Evolutionary conservation across 2,888 invertebrate genomes (phyloP).

Genomic region (Dione vanillae): DNA sequence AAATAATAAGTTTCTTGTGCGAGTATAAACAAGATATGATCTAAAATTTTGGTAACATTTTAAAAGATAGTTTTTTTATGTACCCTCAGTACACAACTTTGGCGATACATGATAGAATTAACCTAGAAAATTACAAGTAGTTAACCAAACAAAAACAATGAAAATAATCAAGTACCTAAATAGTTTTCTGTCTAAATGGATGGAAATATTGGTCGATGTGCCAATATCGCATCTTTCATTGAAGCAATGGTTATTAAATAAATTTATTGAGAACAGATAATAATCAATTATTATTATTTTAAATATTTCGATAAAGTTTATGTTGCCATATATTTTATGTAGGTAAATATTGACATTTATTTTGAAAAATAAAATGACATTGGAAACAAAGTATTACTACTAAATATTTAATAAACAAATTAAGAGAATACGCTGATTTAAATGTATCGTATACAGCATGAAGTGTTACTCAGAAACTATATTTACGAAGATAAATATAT

Average conservation of each 20-base stretch:
- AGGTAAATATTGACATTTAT: not conserved
- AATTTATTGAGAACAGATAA: not conserved
- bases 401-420: conserved; percentile 31
- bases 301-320: not conserved
- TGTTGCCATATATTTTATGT: not conserved
- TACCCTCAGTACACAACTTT: conserved; percentile 63
- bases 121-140: conserved; percentile 75
- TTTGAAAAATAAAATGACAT: conserved; percentile 3
- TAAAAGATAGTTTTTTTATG: conserved; percentile 46
- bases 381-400: conserved; percentile 1
- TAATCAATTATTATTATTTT: not conserved
- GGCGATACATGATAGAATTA: conserved; percentile 70
- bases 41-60: conserved; percentile 67
- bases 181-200: conserved; percentile 77
- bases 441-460: conserved; percentile 27
- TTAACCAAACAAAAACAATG: conserved; percentile 73
- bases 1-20: conserved; percentile 3
- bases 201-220: conserved; percentile 26
- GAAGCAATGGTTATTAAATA: too few relatives aligned
- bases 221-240: not conserved
- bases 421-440: conserved; percentile 41
- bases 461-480: not conserved
- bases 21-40: conserved; percentile 53
- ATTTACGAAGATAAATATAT: not conserved
- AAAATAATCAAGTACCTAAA: conserved; percentile 57